These are phyloP conservation scores for Aporrectodea caliginosa DNA, from an alignment of 1,140 invertebrate genomes.

Conservation along the genomic window DNA sequence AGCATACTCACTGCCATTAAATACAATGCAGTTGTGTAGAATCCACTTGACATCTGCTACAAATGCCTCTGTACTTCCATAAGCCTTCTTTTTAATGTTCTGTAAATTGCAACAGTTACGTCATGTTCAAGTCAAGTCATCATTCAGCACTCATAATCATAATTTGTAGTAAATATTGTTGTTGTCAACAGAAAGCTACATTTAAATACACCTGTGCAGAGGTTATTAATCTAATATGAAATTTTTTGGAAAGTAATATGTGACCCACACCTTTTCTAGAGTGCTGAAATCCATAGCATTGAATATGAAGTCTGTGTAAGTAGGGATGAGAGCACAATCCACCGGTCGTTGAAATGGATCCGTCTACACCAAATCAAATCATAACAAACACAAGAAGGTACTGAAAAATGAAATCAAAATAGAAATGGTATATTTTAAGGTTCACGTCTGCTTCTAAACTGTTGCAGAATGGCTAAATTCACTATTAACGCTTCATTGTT, in stretches of 20 bases:
- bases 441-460: background rate
- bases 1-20: slow-evolving; percentile 70
- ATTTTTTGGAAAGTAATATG: too few relatives aligned
- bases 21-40: slow-evolving; percentile 83
- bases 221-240: too few relatives aligned
- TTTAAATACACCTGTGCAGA: too few relatives aligned
- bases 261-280: slow-evolving; percentile 60
- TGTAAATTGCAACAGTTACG: too few relatives aligned
- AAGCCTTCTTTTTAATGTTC: slow-evolving; percentile 73
- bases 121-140: too few relatives aligned
- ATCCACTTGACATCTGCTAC: slow-evolving; percentile 86
- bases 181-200: too few relatives aligned
- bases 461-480: background rate
- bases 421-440: background rate
- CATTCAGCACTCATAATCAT: too few relatives aligned
- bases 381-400: background rate
- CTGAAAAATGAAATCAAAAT: background rate
- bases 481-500: background rate
- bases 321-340: slow-evolving; percentile 64
- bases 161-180: too few relatives aligned
- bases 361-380: slow-evolving; percentile 42
- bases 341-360: slow-evolving; percentile 71
- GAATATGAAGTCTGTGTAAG: slow-evolving; percentile 74
- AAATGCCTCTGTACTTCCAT: slow-evolving; percentile 84
- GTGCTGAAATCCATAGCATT: slow-evolving; percentile 77